phyloP scores from a whole-genome alignment of 2,888 invertebrate genomes.

The Stenotaenia linearis region DNA sequence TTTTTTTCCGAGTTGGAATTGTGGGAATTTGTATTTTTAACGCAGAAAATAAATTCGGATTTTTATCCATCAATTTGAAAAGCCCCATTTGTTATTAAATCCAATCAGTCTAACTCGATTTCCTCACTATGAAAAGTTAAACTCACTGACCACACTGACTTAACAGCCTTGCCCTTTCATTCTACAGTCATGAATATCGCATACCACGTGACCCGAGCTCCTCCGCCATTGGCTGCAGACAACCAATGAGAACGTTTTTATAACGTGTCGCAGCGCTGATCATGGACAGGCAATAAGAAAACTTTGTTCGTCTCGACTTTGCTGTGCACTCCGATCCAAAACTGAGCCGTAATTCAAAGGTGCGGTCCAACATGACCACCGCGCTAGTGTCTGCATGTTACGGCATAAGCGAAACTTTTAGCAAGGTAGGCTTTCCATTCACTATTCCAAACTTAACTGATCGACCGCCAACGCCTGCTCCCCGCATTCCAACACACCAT shows the following conservation, averaged over 20 bases:
- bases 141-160: neutral
- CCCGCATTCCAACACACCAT: neutral
- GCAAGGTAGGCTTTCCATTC: constrained; percentile 13
- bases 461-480: too few species aligned
- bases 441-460: neutral
- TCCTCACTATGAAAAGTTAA: neutral
- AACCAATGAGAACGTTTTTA: neutral
- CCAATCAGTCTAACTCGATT: neutral
- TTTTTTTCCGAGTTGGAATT: too few species aligned
- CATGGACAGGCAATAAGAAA: neutral
- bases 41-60: neutral
- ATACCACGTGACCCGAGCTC: neutral
- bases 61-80: neutral
- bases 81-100: neutral
- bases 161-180: neutral
- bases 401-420: neutral
- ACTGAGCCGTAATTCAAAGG: neutral
- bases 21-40: too few species aligned
- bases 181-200: neutral
- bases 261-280: neutral
- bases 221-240: neutral
- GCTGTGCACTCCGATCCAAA: neutral
- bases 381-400: constrained; percentile 15
- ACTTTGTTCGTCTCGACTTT: neutral
- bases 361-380: constrained; percentile 27